Conservation (phyloP, 2,113 vertebrate genomes). For the Oreochromis aureus region DNA sequence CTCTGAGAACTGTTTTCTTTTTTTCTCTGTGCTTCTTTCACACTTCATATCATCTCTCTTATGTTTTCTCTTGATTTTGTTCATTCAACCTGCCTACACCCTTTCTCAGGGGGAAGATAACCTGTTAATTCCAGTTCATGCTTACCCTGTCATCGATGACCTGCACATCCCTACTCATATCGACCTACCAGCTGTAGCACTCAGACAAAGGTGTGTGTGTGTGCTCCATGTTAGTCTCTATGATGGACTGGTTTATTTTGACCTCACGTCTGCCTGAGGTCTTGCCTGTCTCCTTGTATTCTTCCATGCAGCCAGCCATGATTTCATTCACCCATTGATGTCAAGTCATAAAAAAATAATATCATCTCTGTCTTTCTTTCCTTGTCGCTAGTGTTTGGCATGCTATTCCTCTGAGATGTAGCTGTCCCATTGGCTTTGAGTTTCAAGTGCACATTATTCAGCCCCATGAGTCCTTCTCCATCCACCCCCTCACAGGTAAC, state of each 20-base stretch:
- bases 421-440: constrained; percentile 90
- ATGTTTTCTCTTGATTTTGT: not conserved
- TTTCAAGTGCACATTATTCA: constrained; percentile 80
- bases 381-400: constrained; percentile 54
- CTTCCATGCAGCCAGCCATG: constrained; percentile 1
- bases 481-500: constrained; percentile 82
- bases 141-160: constrained; percentile 83
- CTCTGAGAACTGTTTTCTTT: not conserved
- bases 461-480: constrained; percentile 77
- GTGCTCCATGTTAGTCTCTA: not conserved
- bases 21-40: not conserved
- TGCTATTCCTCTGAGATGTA: constrained; percentile 85
- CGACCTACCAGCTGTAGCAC: constrained; percentile 75
- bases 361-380: not conserved
- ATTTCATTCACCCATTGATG: not conserved
- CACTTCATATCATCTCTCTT: not conserved
- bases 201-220: constrained; percentile 81
- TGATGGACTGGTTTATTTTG: not conserved
- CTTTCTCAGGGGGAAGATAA: constrained; percentile 82
- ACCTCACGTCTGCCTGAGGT: not conserved
- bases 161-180: constrained; percentile 84
- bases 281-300: constrained; percentile 37
- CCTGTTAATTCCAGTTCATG: constrained; percentile 85
- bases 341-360: not conserved
- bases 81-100: not conserved